Evolutionary conservation across 2,113 vertebrate species (phyloP).

Genomic region (Oryzias woworae): DNA sequence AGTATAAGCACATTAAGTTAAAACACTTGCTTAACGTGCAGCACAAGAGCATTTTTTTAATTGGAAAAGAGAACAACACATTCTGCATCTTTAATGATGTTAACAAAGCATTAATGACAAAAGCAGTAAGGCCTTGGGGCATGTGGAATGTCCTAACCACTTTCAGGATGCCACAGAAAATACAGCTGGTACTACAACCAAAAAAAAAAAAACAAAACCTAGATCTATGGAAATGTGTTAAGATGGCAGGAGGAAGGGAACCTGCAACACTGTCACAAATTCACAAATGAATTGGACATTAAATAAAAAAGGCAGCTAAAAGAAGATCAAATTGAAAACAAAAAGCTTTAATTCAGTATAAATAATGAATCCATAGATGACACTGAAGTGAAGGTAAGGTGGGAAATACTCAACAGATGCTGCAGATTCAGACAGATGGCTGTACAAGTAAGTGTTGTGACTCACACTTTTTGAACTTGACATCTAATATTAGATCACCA

Average conservation of each 20-base stretch:
- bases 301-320: neutral
- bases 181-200: neutral
- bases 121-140: slow-evolving; percentile 3
- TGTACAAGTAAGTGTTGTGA: no score
- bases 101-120: slow-evolving; percentile 26
- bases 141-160: slow-evolving; percentile 7
- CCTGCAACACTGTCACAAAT: neutral
- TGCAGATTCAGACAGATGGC: no score
- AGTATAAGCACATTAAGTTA: slow-evolving; percentile 20
- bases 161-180: slow-evolving; percentile 7
- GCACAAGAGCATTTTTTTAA: slow-evolving; percentile 12
- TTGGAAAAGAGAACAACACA: slow-evolving; percentile 9
- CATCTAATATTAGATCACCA: no score
- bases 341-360: no score
- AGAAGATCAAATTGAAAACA: neutral
- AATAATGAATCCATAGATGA: no score
- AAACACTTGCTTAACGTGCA: slow-evolving; percentile 22
- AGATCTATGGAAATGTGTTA: slow-evolving; percentile 2
- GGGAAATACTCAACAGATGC: no score
- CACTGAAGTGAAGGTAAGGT: no score
- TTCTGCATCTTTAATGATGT: neutral
- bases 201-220: neutral
- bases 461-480: no score
- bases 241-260: neutral
- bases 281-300: neutral